Conservation (phyloP, 2,888 invertebrate species). For the Coenonympha glycerion region DNA sequence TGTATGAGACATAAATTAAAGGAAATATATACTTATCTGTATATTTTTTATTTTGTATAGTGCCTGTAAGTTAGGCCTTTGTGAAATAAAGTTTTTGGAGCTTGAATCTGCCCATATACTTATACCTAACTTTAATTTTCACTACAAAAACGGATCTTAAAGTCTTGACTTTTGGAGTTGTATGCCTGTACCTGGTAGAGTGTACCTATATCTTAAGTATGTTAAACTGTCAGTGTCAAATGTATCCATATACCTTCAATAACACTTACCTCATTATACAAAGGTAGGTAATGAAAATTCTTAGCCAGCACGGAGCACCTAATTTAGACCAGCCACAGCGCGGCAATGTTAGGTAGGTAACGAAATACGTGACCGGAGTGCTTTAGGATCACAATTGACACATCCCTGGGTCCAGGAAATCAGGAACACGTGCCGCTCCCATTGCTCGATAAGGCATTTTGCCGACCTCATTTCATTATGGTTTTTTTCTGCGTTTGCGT, state of each 20-base stretch:
- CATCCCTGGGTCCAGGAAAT: constrained; percentile 10
- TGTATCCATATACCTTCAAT: too few species aligned
- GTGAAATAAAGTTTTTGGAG: too few species aligned
- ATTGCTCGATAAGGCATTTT: constrained; percentile 4
- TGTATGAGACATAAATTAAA: too few species aligned
- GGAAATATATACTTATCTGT: too few species aligned
- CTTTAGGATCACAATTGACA: constrained; percentile 35
- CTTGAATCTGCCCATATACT: too few species aligned
- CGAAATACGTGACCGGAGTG: constrained; percentile 63
- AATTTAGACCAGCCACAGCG: constrained; percentile 13
- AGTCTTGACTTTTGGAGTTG: too few species aligned
- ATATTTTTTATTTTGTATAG: too few species aligned
- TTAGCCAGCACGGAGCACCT: constrained; percentile 2
- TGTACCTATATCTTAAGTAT: too few species aligned
- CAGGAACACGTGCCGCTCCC: background rate
- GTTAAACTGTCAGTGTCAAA: too few species aligned
- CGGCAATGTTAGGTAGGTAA: constrained; percentile 48
- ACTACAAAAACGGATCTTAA: background rate
- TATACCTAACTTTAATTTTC: background rate
- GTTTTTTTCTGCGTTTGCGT: background rate
- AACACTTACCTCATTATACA: background rate
- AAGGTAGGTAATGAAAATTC: constrained; percentile 6
- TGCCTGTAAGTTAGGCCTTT: too few species aligned
- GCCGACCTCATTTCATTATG: constrained; percentile 3
- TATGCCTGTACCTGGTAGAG: background rate